phyloP scores from a whole-genome alignment of 2,797 vertebrate genomes.

The Allobates femoralis region DNA sequence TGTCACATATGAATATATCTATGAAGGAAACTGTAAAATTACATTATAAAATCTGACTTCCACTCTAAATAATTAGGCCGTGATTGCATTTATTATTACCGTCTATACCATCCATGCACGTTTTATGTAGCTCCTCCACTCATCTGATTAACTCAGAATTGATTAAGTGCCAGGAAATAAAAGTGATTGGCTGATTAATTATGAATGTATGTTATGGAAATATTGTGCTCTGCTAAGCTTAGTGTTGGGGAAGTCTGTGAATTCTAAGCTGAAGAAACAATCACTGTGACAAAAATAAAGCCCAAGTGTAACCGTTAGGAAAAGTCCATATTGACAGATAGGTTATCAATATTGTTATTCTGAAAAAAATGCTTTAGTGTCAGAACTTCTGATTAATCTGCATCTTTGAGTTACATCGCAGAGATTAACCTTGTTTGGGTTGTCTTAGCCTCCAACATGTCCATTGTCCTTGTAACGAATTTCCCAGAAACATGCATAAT shows the following conservation, averaged over 20 bases:
- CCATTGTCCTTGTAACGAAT: no score
- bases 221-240: slow-evolving; percentile 1
- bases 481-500: no score
- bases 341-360: no score
- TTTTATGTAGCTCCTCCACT: not conserved
- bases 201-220: slow-evolving; percentile 29
- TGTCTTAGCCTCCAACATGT: no score
- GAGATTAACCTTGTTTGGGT: no score
- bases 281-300: not conserved
- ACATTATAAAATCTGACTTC: slow-evolving; percentile 22
- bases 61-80: slow-evolving; percentile 33
- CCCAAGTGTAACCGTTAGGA: not conserved
- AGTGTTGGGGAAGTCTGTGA: not conserved
- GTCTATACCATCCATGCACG: slow-evolving; percentile 8
- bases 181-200: slow-evolving; percentile 39
- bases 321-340: not conserved
- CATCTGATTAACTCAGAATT: slow-evolving; percentile 14
- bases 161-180: slow-evolving; percentile 34
- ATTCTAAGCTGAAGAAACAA: not conserved
- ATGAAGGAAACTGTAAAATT: not conserved
- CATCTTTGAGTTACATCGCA: no score
- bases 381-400: no score
- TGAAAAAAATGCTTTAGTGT: no score
- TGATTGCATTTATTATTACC: slow-evolving; percentile 36
- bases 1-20: slow-evolving; percentile 14